phyloP scores from a whole-genome alignment of 2,797 vertebrate species.

The Chaetodon trifasciatus region DNA sequence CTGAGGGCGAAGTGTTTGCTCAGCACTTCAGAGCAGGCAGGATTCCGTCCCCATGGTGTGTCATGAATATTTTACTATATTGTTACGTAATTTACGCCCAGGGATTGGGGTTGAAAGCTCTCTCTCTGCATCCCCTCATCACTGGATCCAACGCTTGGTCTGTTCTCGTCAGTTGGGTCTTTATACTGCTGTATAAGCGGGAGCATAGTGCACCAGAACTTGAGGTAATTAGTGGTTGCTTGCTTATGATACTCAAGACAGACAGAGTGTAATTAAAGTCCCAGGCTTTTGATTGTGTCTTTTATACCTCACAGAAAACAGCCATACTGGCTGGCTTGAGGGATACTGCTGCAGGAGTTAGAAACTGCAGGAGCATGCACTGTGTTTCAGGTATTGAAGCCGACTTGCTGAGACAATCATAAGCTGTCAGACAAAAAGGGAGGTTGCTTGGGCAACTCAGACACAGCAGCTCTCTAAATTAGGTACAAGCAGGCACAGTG shows the following conservation, averaged over 20 bases:
- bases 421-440: conserved; percentile 59
- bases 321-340: conserved; percentile 33
- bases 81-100: conserved; percentile 75
- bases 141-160: conserved; percentile 57
- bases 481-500: conserved; percentile 61
- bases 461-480: conserved; percentile 68
- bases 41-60: conserved; percentile 72
- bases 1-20: conserved; percentile 77
- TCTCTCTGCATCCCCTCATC: conserved; percentile 62
- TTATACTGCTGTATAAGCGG: conserved; percentile 68
- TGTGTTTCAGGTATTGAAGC: conserved; percentile 60
- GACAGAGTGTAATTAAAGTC: conserved; percentile 73
- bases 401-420: conserved; percentile 78
- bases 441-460: conserved; percentile 43
- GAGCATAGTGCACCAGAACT: conserved; percentile 63
- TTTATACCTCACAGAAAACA: conserved; percentile 51
- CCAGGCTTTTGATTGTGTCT: conserved; percentile 65
- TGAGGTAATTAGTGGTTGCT: conserved; percentile 73
- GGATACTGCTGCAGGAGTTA: conserved; percentile 52
- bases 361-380: conserved; percentile 58
- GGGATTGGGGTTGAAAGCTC: conserved; percentile 77
- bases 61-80: conserved; percentile 84
- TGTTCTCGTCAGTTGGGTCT: conserved; percentile 61
- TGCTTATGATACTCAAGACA: conserved; percentile 73
- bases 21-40: conserved; percentile 79